Evolutionary conservation across 2,888 invertebrate genomes (phyloP).

Genomic region (Sminthurinus aureus): DNA sequence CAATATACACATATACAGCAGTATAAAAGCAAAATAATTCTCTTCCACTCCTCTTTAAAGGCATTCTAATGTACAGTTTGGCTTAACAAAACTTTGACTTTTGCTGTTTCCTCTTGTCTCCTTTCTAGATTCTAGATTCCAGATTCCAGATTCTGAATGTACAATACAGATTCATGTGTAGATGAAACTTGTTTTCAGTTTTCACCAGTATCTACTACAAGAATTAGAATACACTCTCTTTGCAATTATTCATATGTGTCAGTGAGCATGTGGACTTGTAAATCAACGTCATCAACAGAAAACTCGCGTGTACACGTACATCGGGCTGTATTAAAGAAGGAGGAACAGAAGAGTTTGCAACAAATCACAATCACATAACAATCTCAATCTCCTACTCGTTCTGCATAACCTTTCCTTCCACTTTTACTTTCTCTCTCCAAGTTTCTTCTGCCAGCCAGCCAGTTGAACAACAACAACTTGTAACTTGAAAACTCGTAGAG

Average conservation of each 20-base stretch:
- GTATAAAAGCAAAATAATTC: too few species aligned
- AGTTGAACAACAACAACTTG: not conserved
- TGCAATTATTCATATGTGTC: conserved; percentile 34
- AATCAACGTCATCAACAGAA: conserved; percentile 33
- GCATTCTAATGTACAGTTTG: too few species aligned
- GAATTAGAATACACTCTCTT: conserved; percentile 32
- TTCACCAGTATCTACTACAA: conserved; percentile 17
- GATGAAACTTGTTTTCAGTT: not conserved
- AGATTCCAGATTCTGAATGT: not conserved
- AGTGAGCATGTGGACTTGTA: conserved; percentile 31
- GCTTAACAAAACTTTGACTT: too few species aligned
- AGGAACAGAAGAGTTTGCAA: not conserved
- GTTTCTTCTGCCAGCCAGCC: not conserved
- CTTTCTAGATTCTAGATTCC: not conserved
- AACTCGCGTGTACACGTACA: not conserved
- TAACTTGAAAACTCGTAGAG: not conserved
- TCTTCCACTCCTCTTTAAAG: too few species aligned
- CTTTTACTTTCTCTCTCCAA: not conserved
- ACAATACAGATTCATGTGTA: not conserved
- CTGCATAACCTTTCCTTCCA: not conserved
- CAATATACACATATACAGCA: too few species aligned
- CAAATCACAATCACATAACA: not conserved
- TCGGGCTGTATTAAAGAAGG: not conserved
- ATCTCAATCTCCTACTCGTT: not conserved
- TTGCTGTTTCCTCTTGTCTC: not conserved